Percentiles rank a stretch among this genome's conserved stretches.
Conservation (phyloP, 2,888 invertebrate genomes). For the Cantharis rufa region DNA sequence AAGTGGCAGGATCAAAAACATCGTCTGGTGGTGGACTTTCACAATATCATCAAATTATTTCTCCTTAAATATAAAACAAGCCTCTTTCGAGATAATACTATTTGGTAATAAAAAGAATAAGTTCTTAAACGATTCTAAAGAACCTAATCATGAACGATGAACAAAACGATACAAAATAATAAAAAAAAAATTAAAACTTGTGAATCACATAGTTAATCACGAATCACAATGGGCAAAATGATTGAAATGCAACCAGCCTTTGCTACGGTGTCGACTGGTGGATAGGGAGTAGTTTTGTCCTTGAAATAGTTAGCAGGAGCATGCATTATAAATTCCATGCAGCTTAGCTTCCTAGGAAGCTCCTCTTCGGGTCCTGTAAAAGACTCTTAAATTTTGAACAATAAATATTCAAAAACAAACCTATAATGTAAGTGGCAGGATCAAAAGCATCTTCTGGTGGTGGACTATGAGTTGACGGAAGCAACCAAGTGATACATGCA, state of each 20-base stretch:
- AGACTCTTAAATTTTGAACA: not conserved
- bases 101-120: not conserved
- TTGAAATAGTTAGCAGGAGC: constrained; percentile 91
- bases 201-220: not conserved
- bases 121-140: too few relatives aligned
- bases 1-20: constrained; percentile 86
- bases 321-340: constrained; percentile 91
- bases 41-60: not conserved
- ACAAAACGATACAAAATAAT: too few relatives aligned
- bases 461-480: constrained; percentile 83
- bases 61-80: not conserved
- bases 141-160: too few relatives aligned
- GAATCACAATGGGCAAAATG: constrained; percentile 27
- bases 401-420: constrained; percentile 54
- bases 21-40: constrained; percentile 74
- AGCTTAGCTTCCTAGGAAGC: constrained; percentile 80
- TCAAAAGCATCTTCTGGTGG: constrained; percentile 79
- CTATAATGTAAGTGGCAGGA: constrained; percentile 87
- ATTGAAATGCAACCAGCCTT: constrained; percentile 69
- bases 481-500: constrained; percentile 88
- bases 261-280: constrained; percentile 56
- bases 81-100: not conserved
- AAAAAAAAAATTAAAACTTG: not conserved
- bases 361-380: constrained; percentile 86
- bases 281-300: constrained; percentile 76